Evolutionary conservation across 2,113 vertebrate genomes (phyloP).

Genomic region (Promerops cafer): DNA sequence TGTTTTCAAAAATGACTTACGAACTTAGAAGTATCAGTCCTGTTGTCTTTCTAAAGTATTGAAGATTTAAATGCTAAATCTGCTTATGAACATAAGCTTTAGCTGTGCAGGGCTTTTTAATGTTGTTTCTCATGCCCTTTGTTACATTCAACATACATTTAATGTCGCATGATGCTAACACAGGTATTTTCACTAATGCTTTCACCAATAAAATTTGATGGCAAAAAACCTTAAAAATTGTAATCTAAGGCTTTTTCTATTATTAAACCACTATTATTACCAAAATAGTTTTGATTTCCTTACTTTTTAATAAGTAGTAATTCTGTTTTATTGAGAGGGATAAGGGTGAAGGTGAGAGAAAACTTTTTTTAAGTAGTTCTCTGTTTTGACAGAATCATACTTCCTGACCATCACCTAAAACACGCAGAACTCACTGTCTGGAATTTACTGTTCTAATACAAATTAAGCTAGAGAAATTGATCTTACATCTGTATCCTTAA

Average conservation of each 20-base stretch:
- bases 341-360: neutral
- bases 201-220: neutral
- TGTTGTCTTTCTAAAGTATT: neutral
- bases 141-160: neutral
- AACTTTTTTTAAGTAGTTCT: neutral
- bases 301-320: neutral
- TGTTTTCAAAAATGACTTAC: neutral
- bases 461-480: neutral
- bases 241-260: neutral
- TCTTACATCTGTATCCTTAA: neutral
- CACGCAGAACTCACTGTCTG: rapidly evolving
- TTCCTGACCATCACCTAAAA: neutral
- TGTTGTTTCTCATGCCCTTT: neutral
- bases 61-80: neutral
- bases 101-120: neutral
- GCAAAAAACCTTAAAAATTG: neutral
- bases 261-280: neutral
- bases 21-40: neutral
- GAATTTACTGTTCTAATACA: neutral
- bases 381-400: neutral
- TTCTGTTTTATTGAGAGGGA: neutral
- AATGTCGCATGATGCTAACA: neutral
- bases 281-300: neutral
- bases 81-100: neutral
- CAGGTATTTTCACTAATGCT: neutral